phyloP scores from a whole-genome alignment of 2,797 vertebrate species.

The Cirrhinus molitorella region DNA sequence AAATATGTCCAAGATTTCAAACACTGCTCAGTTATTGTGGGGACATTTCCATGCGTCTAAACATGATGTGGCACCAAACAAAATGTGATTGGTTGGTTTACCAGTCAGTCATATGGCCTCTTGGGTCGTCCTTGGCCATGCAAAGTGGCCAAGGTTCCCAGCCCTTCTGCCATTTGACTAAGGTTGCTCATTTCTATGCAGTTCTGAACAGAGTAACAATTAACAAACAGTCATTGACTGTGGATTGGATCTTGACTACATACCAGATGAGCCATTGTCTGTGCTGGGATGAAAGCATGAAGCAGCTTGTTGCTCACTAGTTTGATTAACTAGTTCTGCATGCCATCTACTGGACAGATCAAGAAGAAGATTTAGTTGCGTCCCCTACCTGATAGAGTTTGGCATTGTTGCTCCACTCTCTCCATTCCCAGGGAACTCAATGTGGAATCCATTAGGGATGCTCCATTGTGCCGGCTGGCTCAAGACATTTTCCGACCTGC shows the following conservation, averaged over 20 bases:
- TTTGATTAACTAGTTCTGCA: constrained; percentile 48
- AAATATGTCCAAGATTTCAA: no score
- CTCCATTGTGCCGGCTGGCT: constrained; percentile 85
- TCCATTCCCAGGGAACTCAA: constrained; percentile 71
- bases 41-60: no score
- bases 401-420: constrained; percentile 83
- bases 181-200: constrained; percentile 12
- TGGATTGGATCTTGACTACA: constrained; percentile 4
- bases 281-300: background rate
- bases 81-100: no score
- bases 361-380: constrained; percentile 29
- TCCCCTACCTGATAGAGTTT: constrained; percentile 89
- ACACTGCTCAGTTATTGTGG: no score
- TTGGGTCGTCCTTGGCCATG: no score
- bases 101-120: no score
- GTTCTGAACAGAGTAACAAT: constrained; percentile 22
- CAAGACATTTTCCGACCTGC: constrained; percentile 93
- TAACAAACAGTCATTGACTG: background rate
- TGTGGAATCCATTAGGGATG: constrained; percentile 91
- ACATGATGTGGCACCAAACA: no score
- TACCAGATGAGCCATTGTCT: constrained; percentile 4
- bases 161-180: no score
- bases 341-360: constrained; percentile 73
- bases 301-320: constrained; percentile 5
- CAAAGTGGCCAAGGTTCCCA: no score